phyloP scores from a whole-genome alignment of 2,113 vertebrate species.

The Dinomys branickii region DNA sequence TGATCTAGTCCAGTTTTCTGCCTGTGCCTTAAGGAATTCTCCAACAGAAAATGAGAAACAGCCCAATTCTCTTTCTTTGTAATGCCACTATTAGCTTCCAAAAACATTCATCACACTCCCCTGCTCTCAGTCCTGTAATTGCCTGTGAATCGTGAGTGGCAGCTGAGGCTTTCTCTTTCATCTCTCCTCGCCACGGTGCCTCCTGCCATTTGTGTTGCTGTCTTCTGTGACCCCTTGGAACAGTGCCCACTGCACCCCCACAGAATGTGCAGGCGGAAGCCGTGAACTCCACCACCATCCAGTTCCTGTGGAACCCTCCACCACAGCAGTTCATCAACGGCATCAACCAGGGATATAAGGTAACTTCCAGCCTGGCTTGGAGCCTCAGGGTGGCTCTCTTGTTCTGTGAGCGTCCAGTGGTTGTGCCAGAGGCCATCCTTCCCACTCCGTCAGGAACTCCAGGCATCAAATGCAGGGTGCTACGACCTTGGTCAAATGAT shows the following conservation, averaged over 20 bases:
- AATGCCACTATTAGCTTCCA: constrained; percentile 36
- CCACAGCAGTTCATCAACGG: constrained; percentile 98
- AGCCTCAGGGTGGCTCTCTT: accelerated
- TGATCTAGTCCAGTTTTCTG: constrained; percentile 45
- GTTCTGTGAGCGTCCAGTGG: accelerated
- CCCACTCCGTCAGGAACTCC: not conserved
- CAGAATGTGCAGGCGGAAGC: constrained; percentile 93
- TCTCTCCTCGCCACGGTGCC: constrained; percentile 36
- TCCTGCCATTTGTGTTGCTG: not conserved
- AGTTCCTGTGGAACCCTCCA: constrained; percentile 94
- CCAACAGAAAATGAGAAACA: constrained; percentile 70
- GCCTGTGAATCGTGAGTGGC: not conserved
- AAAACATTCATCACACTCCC: constrained; percentile 38
- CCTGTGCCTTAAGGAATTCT: constrained; percentile 56
- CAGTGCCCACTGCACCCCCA: constrained; percentile 96
- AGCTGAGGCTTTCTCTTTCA: constrained; percentile 3
- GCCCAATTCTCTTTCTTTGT: constrained; percentile 62
- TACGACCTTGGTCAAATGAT: not conserved
- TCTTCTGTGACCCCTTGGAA: not conserved
- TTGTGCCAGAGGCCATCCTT: accelerated
- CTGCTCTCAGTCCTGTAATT: not conserved
- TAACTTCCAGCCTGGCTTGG: constrained; percentile 66
- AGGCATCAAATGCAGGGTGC: not conserved
- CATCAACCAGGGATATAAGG: constrained; percentile 99
- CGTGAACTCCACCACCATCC: constrained; percentile 94